Evolutionary conservation across 1,140 invertebrate species (phyloP).

Genomic region (Nixonia krombeini): DNA sequence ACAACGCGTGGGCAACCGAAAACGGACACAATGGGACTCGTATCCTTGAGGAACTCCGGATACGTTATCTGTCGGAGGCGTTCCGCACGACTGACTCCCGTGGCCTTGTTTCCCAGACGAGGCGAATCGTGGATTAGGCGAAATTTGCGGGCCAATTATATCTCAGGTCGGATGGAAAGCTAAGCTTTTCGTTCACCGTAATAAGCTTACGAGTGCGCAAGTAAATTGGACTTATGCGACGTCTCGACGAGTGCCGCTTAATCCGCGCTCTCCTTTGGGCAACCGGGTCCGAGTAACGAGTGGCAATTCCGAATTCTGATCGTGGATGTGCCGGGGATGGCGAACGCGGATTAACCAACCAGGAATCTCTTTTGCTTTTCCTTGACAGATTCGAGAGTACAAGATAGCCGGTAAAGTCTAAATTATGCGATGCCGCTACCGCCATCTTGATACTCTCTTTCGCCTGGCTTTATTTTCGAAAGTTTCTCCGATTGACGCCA

Average conservation of each 20-base stretch:
- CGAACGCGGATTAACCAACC: constrained; percentile 9
- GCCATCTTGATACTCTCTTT: no score
- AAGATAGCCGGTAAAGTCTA: no score
- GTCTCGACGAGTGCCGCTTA: constrained; percentile 31
- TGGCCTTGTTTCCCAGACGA: constrained; percentile 13
- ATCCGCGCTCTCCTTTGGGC: no score
- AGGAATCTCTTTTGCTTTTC: constrained; percentile 1
- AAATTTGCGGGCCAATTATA: no score
- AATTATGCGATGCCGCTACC: neutral
- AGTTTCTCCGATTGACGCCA: neutral
- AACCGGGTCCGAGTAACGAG: no score
- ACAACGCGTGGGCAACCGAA: constrained; percentile 2
- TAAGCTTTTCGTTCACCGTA: constrained; percentile 42
- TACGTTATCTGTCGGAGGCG: neutral
- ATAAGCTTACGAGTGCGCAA: constrained; percentile 34
- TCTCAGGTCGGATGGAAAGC: constrained; percentile 37
- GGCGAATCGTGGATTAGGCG: constrained; percentile 38
- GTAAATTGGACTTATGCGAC: constrained; percentile 46
- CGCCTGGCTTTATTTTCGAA: neutral
- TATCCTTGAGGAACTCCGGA: constrained; percentile 2
- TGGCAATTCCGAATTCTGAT: constrained; percentile 10
- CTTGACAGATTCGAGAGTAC: neutral
- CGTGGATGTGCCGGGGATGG: neutral
- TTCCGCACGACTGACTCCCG: constrained; percentile 13
- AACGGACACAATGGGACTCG: constrained; percentile 16